A percentile compares a stretch with the other conserved stretches of the same genome.
Conservation (phyloP, 2,797 vertebrate genomes). For the Poecilia wingei region DNA sequence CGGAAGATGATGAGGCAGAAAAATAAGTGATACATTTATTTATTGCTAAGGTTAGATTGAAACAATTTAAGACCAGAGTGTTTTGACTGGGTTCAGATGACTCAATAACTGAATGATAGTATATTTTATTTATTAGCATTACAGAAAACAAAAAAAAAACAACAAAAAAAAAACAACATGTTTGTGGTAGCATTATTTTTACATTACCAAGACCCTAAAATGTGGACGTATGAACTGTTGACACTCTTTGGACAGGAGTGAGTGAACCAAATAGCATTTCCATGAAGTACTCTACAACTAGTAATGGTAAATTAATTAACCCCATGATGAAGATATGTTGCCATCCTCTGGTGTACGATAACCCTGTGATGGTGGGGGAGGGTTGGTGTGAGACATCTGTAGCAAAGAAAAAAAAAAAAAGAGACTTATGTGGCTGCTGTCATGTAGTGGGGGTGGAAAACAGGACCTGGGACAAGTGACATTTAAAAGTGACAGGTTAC, state of each 20-base stretch:
- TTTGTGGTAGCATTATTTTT: background rate
- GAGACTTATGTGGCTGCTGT: background rate
- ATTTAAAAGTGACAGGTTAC: background rate
- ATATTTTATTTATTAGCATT: background rate
- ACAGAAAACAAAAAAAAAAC: background rate
- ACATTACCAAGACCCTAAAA: background rate
- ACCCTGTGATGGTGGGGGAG: background rate
- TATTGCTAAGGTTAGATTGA: background rate
- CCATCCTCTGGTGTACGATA: background rate
- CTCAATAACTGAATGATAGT: background rate
- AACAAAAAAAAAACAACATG: too few relatives aligned
- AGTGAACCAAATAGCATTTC: background rate
- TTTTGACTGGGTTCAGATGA: background rate
- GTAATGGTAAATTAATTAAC: background rate
- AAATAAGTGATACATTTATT: background rate
- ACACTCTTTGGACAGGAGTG: background rate
- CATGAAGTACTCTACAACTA: background rate
- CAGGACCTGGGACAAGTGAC: background rate
- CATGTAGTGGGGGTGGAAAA: background rate
- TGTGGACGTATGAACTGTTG: background rate
- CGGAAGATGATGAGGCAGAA: background rate
- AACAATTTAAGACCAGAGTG: background rate
- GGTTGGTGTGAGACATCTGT: background rate
- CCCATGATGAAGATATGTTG: background rate
- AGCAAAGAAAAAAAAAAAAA: background rate